Percentiles rank a stretch among this genome's conserved stretches.
These are phyloP conservation scores for Sitobion miscanthi DNA, from an alignment of 1,140 invertebrate genomes.

Conservation along the genomic window DNA sequence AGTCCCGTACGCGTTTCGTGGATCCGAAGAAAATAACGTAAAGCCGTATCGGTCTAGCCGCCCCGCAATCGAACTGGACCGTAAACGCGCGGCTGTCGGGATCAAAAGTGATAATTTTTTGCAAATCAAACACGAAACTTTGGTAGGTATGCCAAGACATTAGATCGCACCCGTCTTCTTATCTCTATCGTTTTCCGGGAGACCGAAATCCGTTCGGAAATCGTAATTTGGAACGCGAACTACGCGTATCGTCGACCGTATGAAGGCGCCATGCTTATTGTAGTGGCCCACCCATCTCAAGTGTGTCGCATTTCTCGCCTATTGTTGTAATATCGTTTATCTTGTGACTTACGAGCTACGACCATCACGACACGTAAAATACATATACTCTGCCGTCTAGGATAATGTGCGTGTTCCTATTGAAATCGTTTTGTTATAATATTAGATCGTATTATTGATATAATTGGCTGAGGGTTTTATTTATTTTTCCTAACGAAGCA, in stretches of 20 bases:
- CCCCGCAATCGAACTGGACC: not conserved
- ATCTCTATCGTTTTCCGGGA: not conserved
- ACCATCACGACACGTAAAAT: not conserved
- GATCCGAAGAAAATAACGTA: not conserved
- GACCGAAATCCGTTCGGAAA: not conserved
- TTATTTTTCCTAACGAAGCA: not conserved
- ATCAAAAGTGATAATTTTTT: not conserved
- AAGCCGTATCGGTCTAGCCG: not conserved
- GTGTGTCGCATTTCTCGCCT: not conserved
- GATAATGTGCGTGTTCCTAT: not conserved
- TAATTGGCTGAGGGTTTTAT: not conserved
- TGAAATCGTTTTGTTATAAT: not conserved
- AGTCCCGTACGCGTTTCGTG: not conserved
- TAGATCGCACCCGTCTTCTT: not conserved
- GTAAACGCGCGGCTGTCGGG: not conserved
- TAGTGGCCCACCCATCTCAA: not conserved
- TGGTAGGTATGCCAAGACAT: not conserved
- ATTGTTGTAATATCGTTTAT: not conserved
- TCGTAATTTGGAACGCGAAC: not conserved
- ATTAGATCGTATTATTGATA: conserved; percentile 18
- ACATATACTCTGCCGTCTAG: not conserved
- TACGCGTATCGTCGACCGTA: not conserved
- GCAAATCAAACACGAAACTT: not conserved
- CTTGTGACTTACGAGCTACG: not conserved
- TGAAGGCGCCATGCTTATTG: not conserved